Conservation (phyloP, 2,797 vertebrate genomes). For the Platyrinchus mystaceus region DNA sequence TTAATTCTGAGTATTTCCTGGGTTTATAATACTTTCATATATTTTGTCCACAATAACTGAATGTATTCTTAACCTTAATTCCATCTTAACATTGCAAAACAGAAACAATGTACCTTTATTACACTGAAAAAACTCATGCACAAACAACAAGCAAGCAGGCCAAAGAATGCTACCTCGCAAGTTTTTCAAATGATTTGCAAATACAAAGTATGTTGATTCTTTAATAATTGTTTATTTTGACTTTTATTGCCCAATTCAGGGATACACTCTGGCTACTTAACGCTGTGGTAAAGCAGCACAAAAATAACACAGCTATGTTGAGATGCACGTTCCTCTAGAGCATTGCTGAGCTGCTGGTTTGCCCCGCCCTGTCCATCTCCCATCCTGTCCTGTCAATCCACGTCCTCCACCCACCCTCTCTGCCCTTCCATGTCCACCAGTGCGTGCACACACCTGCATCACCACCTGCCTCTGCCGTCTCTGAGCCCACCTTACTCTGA, state of each 20-base stretch:
- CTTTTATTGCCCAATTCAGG: constrained; percentile 48
- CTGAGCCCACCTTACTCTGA: neutral
- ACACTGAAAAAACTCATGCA: neutral
- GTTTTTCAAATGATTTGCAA: constrained; percentile 40
- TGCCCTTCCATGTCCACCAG: neutral
- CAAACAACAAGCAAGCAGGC: neutral
- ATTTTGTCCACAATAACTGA: neutral
- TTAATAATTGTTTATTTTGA: constrained; percentile 51
- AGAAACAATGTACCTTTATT: neutral
- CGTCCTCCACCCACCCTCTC: neutral
- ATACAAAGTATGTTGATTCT: constrained; percentile 1
- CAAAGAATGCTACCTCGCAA: neutral
- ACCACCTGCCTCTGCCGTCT: neutral
- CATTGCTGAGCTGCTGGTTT: neutral
- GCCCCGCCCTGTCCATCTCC: neutral
- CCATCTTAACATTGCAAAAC: neutral
- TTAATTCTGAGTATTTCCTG: neutral
- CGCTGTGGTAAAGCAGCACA: constrained; percentile 52
- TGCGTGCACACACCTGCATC: neutral
- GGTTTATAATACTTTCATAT: neutral
- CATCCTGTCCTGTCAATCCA: neutral
- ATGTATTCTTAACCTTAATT: neutral
- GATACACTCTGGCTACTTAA: constrained; percentile 54
- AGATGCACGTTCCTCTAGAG: constrained; percentile 9
- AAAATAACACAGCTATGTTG: constrained; percentile 3